phyloP scores from a whole-genome alignment of 2,888 invertebrate genomes.

The Petrolisthes manimaculis region DNA sequence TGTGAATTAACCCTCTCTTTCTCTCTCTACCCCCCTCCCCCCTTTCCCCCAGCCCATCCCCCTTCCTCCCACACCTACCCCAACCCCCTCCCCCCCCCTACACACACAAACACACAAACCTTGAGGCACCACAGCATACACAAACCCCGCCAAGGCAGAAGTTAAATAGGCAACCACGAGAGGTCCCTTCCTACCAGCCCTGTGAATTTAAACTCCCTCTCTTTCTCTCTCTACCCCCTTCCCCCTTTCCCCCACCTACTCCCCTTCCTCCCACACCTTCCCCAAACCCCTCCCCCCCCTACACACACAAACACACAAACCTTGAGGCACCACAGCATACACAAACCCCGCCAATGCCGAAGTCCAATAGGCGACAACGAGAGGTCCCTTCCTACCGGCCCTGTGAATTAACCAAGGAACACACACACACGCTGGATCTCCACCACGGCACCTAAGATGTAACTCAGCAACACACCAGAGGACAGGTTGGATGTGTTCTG shows the following conservation, averaged over 20 bases:
- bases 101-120: too few species aligned
- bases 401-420: slow-evolving; percentile 62
- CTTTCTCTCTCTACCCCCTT: too few species aligned
- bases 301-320: slow-evolving; percentile 20
- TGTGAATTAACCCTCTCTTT: too few species aligned
- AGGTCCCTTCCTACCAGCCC: slow-evolving; percentile 53
- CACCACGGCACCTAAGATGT: slow-evolving; percentile 64
- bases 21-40: too few species aligned
- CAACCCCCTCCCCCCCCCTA: not conserved
- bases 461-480: slow-evolving; percentile 56
- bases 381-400: slow-evolving; percentile 55
- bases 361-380: slow-evolving; percentile 46
- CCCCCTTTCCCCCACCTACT: not conserved
- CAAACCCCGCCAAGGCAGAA: slow-evolving; percentile 52
- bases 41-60: not conserved
- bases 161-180: slow-evolving; percentile 49
- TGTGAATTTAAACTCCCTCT: too few species aligned
- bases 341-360: slow-evolving; percentile 57
- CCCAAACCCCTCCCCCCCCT: not conserved
- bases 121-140: slow-evolving; percentile 50
- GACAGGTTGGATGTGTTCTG: slow-evolving; percentile 66
- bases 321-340: slow-evolving; percentile 55
- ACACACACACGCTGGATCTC: slow-evolving; percentile 64
- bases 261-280: not conserved
- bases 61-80: not conserved